Evolutionary conservation across 1,140 invertebrate species (phyloP).

Genomic region (Oryctes rhinoceros): DNA sequence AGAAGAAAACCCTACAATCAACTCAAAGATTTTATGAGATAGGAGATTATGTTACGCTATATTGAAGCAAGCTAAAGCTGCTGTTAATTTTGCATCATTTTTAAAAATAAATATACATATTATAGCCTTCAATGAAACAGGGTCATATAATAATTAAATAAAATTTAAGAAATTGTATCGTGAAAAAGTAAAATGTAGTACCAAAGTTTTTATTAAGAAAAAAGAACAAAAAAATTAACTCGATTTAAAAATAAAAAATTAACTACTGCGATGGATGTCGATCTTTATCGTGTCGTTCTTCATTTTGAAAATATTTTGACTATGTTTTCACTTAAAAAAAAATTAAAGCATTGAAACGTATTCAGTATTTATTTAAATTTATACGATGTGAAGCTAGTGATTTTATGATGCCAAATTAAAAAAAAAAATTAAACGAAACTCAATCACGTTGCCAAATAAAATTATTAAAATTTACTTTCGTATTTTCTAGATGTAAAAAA

Average conservation of each 20-base stretch:
- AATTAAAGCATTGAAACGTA: not conserved
- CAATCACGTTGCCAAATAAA: conserved; percentile 28
- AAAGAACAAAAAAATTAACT: conserved; percentile 12
- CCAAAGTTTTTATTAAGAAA: conserved; percentile 38
- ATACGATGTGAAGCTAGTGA: not conserved
- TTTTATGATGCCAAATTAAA: conserved; percentile 21
- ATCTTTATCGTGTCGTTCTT: not conserved
- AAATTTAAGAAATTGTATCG: conserved; percentile 34
- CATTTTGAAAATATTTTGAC: not conserved
- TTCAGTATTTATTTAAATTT: not conserved
- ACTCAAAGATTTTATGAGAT: too few relatives aligned
- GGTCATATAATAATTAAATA: conserved; percentile 40
- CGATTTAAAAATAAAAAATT: not conserved
- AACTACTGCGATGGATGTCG: not conserved
- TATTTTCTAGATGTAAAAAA: too few relatives aligned
- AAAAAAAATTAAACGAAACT: conserved; percentile 1
- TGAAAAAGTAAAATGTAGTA: conserved; percentile 22
- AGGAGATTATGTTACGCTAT: too few relatives aligned
- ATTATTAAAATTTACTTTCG: conserved; percentile 9
- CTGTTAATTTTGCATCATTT: conserved; percentile 6
- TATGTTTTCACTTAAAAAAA: not conserved
- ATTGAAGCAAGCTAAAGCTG: not conserved
- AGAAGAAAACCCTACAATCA: not conserved
- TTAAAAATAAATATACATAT: conserved; percentile 10
- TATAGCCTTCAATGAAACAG: conserved; percentile 44